Conservation (phyloP, 2,888 invertebrate species). For the Drosophila robusta region DNA sequence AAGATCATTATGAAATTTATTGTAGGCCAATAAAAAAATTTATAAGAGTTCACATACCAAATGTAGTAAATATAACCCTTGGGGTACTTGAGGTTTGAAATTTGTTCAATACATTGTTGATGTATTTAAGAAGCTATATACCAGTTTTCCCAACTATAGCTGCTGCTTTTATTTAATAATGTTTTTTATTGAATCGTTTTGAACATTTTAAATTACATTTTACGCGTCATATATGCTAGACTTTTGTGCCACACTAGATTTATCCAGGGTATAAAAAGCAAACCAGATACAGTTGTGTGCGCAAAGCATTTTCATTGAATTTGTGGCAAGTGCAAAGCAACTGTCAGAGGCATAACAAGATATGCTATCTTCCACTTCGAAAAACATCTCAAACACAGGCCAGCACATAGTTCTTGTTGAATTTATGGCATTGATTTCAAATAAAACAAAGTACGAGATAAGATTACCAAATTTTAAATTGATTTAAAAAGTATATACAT, state of each 20-base stretch:
- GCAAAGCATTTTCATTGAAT: conserved; percentile 16
- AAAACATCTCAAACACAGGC: conserved; percentile 4
- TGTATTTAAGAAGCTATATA: not conserved
- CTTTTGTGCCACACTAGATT: not conserved
- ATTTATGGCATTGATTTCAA: conserved; percentile 46
- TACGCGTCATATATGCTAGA: not conserved
- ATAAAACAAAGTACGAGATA: conserved; percentile 25
- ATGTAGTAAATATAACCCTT: too few species aligned
- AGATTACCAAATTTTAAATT: conserved; percentile 39
- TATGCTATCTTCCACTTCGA: conserved; percentile 13
- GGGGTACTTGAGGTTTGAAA: not conserved
- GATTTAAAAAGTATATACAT: conserved; percentile 2
- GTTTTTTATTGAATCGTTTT: too few species aligned
- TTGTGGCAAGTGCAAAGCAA: conserved; percentile 34
- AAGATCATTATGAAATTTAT: too few species aligned
- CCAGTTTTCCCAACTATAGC: not conserved
- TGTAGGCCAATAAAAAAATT: too few species aligned
- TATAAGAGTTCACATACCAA: too few species aligned
- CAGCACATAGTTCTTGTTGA: conserved; percentile 1
- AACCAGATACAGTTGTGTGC: conserved; percentile 34
- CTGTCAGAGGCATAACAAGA: conserved; percentile 25
- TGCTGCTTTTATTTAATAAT: too few species aligned
- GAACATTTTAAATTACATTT: too few species aligned
- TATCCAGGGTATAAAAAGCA: not conserved
- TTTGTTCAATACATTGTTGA: too few species aligned